phyloP scores from a whole-genome alignment of 2,113 vertebrate species.

The Etheostoma spectabile region DNA sequence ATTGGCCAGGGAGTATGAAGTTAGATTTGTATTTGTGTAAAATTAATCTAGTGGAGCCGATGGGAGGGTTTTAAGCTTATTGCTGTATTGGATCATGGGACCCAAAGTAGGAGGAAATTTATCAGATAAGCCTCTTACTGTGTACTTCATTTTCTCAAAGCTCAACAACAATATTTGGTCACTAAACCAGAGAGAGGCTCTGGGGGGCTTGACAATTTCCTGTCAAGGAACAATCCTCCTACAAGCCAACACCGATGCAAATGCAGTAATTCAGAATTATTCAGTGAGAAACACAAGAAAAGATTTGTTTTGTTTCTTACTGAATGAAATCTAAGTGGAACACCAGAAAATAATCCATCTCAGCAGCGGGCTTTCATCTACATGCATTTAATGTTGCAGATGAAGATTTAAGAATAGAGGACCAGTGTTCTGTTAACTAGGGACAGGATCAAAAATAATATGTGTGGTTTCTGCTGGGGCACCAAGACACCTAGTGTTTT shows the following conservation, averaged over 20 bases:
- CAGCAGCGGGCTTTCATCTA: not conserved
- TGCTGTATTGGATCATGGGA: constrained; percentile 65
- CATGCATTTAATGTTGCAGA: not conserved
- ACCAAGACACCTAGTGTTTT: not conserved
- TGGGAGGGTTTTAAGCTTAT: constrained; percentile 65
- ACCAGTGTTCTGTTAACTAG: not conserved
- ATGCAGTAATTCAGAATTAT: constrained; percentile 40
- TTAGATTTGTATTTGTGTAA: constrained; percentile 55
- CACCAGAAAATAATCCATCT: not conserved
- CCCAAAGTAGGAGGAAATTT: constrained; percentile 63
- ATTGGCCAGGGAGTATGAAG: constrained; percentile 27
- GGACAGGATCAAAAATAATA: not conserved
- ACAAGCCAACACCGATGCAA: constrained; percentile 26
- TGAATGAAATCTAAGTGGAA: constrained; percentile 36
- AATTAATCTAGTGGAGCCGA: constrained; percentile 55
- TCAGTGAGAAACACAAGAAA: constrained; percentile 26
- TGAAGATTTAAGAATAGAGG: not conserved
- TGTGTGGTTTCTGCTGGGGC: not conserved
- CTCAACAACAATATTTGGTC: constrained; percentile 62
- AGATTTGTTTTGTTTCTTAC: constrained; percentile 31
- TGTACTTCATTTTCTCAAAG: constrained; percentile 68
- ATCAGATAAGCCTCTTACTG: constrained; percentile 78
- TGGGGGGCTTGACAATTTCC: constrained; percentile 56
- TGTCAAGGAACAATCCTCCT: constrained; percentile 44
- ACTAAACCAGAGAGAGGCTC: constrained; percentile 57